Evolutionary conservation across 2,797 vertebrate species (phyloP).

Genomic region (Odontamblyopus rebecca): DNA sequence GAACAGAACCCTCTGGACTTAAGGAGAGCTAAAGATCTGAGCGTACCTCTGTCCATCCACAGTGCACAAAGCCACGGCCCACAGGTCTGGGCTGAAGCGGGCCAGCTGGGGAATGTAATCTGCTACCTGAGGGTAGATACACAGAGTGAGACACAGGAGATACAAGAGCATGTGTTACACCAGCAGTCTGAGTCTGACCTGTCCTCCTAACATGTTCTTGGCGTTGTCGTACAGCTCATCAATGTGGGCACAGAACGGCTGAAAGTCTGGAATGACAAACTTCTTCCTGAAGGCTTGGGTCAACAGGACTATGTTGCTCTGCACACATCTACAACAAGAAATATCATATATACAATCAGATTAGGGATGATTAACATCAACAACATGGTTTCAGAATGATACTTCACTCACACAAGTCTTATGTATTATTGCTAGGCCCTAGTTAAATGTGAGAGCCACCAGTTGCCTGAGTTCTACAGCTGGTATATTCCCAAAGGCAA

Average conservation of each 20-base stretch:
- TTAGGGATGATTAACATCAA: not conserved
- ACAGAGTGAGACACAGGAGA: not conserved
- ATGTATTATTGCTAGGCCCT: not conserved
- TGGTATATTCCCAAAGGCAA: not conserved
- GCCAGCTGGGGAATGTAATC: slow-evolving; percentile 98
- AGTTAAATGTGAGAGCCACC: not conserved
- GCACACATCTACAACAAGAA: slow-evolving; percentile 85
- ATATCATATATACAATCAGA: not conserved
- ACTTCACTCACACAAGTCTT: not conserved
- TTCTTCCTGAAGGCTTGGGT: slow-evolving; percentile 98
- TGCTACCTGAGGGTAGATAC: slow-evolving; percentile 82
- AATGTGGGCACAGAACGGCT: slow-evolving; percentile 92
- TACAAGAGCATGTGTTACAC: not conserved
- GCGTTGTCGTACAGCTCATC: slow-evolving; percentile 90
- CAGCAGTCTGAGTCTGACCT: slow-evolving; percentile 73
- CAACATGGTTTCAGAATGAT: too few species aligned
- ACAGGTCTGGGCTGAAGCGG: slow-evolving; percentile 96
- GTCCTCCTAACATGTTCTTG: slow-evolving; percentile 90
- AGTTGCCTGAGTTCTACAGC: not conserved
- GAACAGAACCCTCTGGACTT: not conserved
- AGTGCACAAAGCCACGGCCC: slow-evolving; percentile 95
- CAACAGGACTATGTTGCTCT: slow-evolving; percentile 97
- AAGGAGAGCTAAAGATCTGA: not conserved
- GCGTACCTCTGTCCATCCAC: slow-evolving; percentile 94
- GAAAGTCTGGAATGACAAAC: slow-evolving; percentile 98